Conservation (phyloP, 2,888 invertebrate genomes). For the Melieria omissa region DNA sequence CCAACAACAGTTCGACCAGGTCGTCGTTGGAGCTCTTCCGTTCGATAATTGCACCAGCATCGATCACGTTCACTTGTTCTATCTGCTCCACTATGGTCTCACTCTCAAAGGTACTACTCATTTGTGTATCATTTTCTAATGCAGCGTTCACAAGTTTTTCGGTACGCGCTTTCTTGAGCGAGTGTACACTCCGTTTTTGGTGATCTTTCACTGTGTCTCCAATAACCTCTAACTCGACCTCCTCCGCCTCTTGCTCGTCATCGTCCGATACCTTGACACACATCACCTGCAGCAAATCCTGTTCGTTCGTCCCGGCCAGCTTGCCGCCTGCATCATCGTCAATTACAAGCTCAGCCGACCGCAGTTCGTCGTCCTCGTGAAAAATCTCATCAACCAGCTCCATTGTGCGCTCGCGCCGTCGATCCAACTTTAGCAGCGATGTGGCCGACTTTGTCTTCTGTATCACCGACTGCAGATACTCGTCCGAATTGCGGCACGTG, state of each 20-base stretch:
- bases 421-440: conserved; percentile 39
- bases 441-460: conserved; percentile 45
- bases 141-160: not conserved
- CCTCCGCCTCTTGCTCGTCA: conserved; percentile 2
- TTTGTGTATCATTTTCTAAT: not conserved
- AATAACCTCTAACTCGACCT: not conserved
- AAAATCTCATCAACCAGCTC: conserved; percentile 29
- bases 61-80: too few relatives aligned
- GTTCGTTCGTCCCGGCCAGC: too few relatives aligned
- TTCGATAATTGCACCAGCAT: too few relatives aligned
- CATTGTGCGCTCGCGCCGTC: conserved; percentile 29
- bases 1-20: too few relatives aligned
- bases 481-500: conserved; percentile 41
- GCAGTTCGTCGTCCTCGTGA: conserved; percentile 17
- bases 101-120: too few relatives aligned
- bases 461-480: conserved; percentile 42
- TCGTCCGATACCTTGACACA: not conserved
- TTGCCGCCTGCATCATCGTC: not conserved
- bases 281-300: too few relatives aligned
- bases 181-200: too few relatives aligned
- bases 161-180: too few relatives aligned
- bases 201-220: too few relatives aligned
- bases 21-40: too few relatives aligned
- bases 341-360: not conserved
- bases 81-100: too few relatives aligned